phyloP scores from a whole-genome alignment of 1,140 invertebrate species.

The Platyscapa corneri region DNA sequence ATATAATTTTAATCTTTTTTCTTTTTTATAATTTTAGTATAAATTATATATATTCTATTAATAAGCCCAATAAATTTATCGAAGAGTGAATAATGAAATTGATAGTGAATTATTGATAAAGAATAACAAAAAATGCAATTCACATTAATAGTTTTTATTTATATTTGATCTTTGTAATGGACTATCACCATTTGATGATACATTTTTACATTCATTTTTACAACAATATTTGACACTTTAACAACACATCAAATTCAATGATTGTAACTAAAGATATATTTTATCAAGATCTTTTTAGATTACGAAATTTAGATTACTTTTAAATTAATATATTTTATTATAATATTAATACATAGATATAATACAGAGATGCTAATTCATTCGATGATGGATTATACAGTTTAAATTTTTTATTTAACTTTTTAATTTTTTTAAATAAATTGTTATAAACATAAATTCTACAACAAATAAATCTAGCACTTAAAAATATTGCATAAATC shows the following conservation, averaged over 20 bases:
- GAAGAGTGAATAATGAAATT: too few species aligned
- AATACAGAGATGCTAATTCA: constrained; percentile 37
- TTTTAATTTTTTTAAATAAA: neutral
- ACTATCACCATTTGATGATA: constrained; percentile 22
- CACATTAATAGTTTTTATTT: constrained; percentile 42
- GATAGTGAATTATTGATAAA: neutral
- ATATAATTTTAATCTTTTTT: too few species aligned
- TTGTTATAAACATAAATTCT: constrained; percentile 17
- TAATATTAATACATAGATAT: constrained; percentile 46
- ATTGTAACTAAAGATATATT: neutral
- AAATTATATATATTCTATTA: too few species aligned
- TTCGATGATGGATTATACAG: constrained; percentile 30
- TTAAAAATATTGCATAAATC: neutral
- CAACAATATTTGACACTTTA: constrained; percentile 52
- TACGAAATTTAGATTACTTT: constrained; percentile 5
- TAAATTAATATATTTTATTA: constrained; percentile 29
- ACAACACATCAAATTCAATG: constrained; percentile 46
- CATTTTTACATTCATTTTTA: constrained; percentile 51
- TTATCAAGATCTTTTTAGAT: constrained; percentile 27
- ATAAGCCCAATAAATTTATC: too few species aligned
- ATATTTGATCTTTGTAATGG: constrained; percentile 29
- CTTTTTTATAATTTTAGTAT: too few species aligned
- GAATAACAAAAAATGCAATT: neutral
- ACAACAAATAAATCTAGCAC: neutral
- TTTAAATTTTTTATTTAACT: constrained; percentile 25